These are phyloP conservation scores for Megaceryle alcyon DNA, from an alignment of 2,797 vertebrate genomes.

Conservation along the genomic window DNA sequence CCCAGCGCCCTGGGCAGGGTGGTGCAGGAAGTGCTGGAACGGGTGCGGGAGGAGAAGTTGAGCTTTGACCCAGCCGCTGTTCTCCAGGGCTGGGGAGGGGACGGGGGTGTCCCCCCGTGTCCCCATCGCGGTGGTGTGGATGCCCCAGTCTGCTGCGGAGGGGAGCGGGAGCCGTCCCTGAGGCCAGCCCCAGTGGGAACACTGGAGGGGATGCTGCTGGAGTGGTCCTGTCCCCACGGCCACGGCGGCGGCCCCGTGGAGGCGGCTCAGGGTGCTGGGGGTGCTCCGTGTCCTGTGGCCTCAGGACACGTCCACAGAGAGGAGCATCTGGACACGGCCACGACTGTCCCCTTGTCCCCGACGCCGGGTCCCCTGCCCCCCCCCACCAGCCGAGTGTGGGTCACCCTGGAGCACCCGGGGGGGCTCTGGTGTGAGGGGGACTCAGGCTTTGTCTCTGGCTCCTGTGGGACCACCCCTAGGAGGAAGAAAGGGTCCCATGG, in stretches of 20 bases:
- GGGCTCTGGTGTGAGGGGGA: not conserved
- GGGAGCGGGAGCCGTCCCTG: not conserved
- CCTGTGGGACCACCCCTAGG: not conserved
- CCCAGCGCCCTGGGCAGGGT: constrained; percentile 75
- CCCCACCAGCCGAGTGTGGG: rapidly evolving
- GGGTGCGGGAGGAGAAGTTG: not conserved
- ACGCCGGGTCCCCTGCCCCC: rapidly evolving
- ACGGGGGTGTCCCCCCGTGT: rapidly evolving
- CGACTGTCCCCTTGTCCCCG: not conserved
- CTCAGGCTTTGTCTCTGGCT: not conserved
- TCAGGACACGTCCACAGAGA: rapidly evolving
- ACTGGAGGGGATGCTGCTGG: not conserved
- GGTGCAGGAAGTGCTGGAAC: constrained; percentile 74
- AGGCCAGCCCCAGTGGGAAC: not conserved
- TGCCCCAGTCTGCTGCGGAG: not conserved
- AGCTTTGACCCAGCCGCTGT: not conserved
- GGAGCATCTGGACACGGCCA: rapidly evolving
- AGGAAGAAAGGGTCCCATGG: rapidly evolving
- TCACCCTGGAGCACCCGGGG: not conserved
- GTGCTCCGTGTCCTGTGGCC: not conserved
- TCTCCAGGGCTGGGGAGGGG: not conserved
- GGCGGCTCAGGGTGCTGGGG: rapidly evolving
- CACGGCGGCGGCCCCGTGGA: rapidly evolving
- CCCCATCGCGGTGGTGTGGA: rapidly evolving
- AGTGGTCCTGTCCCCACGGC: rapidly evolving